phyloP scores from a whole-genome alignment of 2,113 vertebrate species.

The Petrocephalus zakoni region DNA sequence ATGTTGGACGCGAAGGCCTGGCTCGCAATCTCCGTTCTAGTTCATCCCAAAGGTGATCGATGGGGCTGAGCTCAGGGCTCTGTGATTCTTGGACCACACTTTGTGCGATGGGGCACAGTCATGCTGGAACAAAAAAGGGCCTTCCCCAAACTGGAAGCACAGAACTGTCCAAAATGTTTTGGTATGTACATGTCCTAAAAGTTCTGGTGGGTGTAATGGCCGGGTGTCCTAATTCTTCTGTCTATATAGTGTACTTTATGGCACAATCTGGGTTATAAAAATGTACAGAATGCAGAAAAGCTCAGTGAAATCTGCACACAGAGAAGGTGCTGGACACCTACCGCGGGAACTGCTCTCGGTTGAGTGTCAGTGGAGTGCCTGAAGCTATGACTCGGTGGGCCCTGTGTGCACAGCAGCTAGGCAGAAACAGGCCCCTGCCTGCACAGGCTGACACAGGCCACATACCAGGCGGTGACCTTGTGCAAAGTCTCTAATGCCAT shows the following conservation, averaged over 20 bases:
- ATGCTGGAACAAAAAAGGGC: background rate
- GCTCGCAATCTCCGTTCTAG: background rate
- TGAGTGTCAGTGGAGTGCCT: background rate
- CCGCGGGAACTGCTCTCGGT: constrained; percentile 1
- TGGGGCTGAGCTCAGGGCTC: background rate
- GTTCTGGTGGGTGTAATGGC: background rate
- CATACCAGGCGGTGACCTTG: constrained; percentile 5
- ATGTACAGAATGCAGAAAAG: background rate
- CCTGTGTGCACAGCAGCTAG: background rate
- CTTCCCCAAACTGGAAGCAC: background rate
- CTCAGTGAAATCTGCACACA: background rate
- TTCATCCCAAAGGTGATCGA: background rate
- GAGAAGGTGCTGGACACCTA: background rate
- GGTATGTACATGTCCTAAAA: background rate
- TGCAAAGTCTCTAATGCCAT: background rate
- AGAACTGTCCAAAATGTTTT: background rate
- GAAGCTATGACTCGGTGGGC: background rate
- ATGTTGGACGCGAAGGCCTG: background rate
- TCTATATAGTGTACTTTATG: too few species aligned
- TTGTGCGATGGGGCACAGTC: background rate
- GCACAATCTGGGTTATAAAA: background rate
- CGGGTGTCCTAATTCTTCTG: background rate
- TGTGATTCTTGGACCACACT: background rate
- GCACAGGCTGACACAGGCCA: background rate
- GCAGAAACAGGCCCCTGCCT: background rate